Evolutionary conservation across 2,113 vertebrate species (phyloP).

Genomic region (Synodontis membranacea): DNA sequence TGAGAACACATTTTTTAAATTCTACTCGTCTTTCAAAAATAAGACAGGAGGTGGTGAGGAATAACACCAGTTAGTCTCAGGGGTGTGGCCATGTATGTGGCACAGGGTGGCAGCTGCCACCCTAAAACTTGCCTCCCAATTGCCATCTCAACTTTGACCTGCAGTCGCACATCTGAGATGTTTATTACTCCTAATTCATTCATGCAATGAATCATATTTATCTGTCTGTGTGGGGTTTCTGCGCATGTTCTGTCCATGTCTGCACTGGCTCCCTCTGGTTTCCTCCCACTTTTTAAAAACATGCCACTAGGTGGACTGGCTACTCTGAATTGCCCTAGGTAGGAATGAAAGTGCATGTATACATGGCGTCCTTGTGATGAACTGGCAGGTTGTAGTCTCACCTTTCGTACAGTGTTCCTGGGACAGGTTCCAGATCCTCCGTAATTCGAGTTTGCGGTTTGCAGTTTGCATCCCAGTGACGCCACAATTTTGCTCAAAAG

Average conservation of each 20-base stretch:
- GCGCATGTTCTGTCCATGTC: background rate
- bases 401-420: background rate
- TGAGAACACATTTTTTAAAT: no score
- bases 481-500: background rate
- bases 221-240: background rate
- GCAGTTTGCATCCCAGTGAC: background rate
- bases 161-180: background rate
- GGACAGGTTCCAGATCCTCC: background rate
- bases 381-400: background rate
- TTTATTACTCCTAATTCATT: background rate
- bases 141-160: background rate
- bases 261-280: background rate
- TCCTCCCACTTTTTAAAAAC: background rate
- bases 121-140: background rate
- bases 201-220: background rate
- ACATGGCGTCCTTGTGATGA: background rate
- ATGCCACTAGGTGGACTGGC: background rate
- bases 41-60: background rate
- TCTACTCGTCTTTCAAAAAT: background rate
- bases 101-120: background rate
- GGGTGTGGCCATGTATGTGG: background rate
- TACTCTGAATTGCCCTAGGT: background rate
- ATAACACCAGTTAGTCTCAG: background rate
- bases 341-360: background rate
- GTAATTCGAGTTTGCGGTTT: no score